Evolutionary conservation across 2,888 invertebrate genomes (phyloP), one percentile per base, ranked within the genome.

Genomic region (Brachyptera putata): DNA sequence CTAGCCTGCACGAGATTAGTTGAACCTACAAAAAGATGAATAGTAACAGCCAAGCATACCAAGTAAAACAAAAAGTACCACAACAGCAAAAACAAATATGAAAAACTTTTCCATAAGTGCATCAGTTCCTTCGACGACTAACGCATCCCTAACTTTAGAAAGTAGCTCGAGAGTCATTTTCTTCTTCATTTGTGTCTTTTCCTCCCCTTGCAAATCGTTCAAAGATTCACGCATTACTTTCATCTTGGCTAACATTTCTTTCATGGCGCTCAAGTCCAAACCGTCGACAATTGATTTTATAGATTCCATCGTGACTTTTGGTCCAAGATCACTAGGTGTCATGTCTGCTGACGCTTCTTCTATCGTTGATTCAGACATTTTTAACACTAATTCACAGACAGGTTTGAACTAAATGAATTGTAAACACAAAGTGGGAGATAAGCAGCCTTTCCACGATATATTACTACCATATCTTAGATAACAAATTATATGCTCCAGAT

Each of bases 221-320:
- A 69, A 72, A 43, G 64, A 65, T 3, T 67, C 57, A 1, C 68
- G 9, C 5, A 72, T 36, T 0, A 30, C 59, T 1, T 58, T 58
- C 3, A 70, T n/a, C 50, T 68, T 70, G 2, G 66, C 57, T n/a
- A 61, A 60, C 1, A 65, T 46, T 2, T 65, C 63, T 0, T 55
- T 30, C 43, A 43, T 43, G 2, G 43, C 18, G 43, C 21, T 11
- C 4, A 14, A 3, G 43, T 43, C 43, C 4, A 9, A 61, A 58
- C n/a, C 57, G 58, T 18, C 53, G 60, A 13, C 61, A 58, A 2
- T 55, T 56, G 11, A 48, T 21, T 43, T 43, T 11, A 43, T 21
- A 3, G 43, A 21, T 2, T 14, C 43, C 5, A 43, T 4, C 11
- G 14, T 11, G 14, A 21, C 30, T 11, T 30, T 30, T 11, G 30